Base-by-base conservation (phyloP, 2,888 invertebrate species). In the Rhabditoides inermis region DNA sequence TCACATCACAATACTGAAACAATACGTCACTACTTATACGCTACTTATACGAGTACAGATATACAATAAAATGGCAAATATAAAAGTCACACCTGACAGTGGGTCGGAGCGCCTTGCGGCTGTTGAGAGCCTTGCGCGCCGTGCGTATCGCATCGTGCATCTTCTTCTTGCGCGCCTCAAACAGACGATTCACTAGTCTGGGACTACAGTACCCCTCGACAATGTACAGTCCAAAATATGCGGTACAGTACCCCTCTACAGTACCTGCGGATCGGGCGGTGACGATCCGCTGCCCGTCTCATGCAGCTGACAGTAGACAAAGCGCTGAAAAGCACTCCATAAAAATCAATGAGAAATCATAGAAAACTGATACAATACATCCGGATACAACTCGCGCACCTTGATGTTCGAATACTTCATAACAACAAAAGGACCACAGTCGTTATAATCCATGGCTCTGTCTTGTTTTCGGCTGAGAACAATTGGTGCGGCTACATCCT, bases 281-380 rank as follows among this genome's bases (percentile, higher is more conserved):
- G 20, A 40, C 12, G 7, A 6, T 20, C 15, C 40, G 12, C 20
- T 18, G 40, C 18, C 20, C 12, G 7, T 20, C 12, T 7, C 88
- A 76, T 95, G 95, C 0, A 88, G 84, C 77, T 92, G 90, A 77
- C 95, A 95, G 77, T 87, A 95, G 12, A 94, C 94, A 70, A 89
- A 90, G 78, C 94, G 94, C 72, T 90, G 87, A 0, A 94, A n/a
- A 7, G 7, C 7, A n/a, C n/a, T n/a, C n/a, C n/a, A n/a, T n/a
- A n/a, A n/a, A n/a, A n/a, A n/a, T n/a, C n/a, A n/a, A n/a, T n/a
- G n/a, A n/a, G n/a, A n/a, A n/a, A n/a, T n/a, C n/a, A n/a, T n/a
- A n/a, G n/a, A n/a, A n/a, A n/a, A n/a, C n/a, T n/a, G n/a, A n/a
- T n/a, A n/a, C n/a, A n/a, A n/a, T n/a, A n/a, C n/a, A n/a, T n/a